Base-by-base conservation (phyloP, 1,140 invertebrate genomes). In the Micrasema minimum region DNA sequence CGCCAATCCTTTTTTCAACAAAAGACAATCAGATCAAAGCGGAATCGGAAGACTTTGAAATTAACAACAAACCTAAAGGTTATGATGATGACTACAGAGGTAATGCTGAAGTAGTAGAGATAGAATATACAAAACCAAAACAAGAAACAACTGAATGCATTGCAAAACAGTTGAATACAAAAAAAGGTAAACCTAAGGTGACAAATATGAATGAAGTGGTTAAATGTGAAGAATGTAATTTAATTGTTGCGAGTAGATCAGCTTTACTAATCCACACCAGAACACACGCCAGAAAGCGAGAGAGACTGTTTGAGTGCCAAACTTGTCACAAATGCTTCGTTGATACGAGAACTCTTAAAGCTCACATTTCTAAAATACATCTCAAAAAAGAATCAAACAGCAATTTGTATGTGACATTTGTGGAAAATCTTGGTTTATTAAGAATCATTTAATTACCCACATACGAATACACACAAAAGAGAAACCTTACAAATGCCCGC, bases 251-350 rank as follows among this genome's bases (percentile, higher is more conserved):
- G 18, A 53, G 22, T 22, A 68, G 35, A 46, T 68, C 69, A 1
- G 69, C 69, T 1, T 64, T 68, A 9, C 38, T 38, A 9, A 55
- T 72, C n/a, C 72, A 74, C 18, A 26, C 62, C 11, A 66, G 65
- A 31, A 61, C 43, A n/a, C 71, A 75, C 57, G 72, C 73, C 26
- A 4, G 26, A 31, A 31, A 31, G 3, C 67, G 74, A 11, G 69
- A 76, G 59, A 71, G 61, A 62, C 74, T 69, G 9, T 74, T 55
- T 51, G 66, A 75, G 48, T 75, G 76, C 66, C 14, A 38, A 1
- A 23, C 71, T 6, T 74, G 75, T 37, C 48, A 62, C 16, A 71
- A 75, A 62, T 71, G 66, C 50, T 77, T 76, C 43, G 53, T 46
- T 0, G 67, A 74, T 51, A 43, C 23, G 10, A 68, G 72, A 3